Base-by-base conservation (phyloP, 2,113 vertebrate species). In the Labrus mixtus region DNA sequence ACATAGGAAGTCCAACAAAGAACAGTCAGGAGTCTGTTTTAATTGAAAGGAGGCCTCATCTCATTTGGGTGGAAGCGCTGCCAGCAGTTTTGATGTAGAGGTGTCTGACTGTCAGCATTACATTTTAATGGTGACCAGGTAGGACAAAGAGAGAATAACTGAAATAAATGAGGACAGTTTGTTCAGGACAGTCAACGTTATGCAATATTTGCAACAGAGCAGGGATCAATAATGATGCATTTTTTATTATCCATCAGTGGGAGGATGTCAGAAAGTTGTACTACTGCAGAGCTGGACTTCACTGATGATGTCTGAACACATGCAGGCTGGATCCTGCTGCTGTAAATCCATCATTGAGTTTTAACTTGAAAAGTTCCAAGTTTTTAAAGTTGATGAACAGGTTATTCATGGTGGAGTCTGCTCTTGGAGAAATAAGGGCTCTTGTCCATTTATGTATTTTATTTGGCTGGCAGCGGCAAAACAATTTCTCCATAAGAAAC, bases 111-210 rank as follows among this genome's bases (percentile, higher is more conserved):
- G 72, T 64, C 60, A 45, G 64, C 66, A 74, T 86, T 74, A 83
- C 58, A 85, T 91, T 90, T 90, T 89, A 91, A 92, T 84, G 75
- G 78, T 16, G 67, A 68, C 72, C 81, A 63, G 69, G 66, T 73
- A 71, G 66, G 73, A 89, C 81, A 67, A 82, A 82, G 74, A 60
- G 59, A 19, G 63, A 73, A 55, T 57, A 79, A 75, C 48, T 55
- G 61, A 57, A 85, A 87, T 85, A 73, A 82, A 89, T 83, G 78
- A 63, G 62, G 29, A 73, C 4, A 10, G 25, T 81, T 85, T 86
- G 85, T 83, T 82, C 68, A 10, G 63, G 19, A 78, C 63, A 63
- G 72, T 71, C n/a, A 4, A 68, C 48, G 33, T 85, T 82, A 45
- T 65, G 71, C 71, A 72, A 86, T 73, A 73, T 85, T 79, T 83